Evolutionary conservation across 2,888 invertebrate genomes (phyloP).

Genomic region (Oscheius onirici): DNA sequence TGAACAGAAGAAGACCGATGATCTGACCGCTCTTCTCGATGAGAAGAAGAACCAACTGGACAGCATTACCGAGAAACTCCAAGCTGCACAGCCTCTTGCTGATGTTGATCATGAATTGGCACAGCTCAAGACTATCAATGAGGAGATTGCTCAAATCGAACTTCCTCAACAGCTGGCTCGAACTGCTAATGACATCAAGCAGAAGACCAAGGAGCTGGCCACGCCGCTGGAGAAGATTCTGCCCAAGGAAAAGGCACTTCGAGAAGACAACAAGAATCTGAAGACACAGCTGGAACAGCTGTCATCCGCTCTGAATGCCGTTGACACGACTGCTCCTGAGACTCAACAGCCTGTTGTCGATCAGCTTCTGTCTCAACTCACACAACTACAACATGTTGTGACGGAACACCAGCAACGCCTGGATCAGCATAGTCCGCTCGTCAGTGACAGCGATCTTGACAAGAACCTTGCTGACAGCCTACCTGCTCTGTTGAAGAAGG

Average conservation of each 20-base stretch:
- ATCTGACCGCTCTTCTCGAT: constrained; percentile 16
- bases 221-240: constrained; percentile 28
- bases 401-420: constrained; percentile 33
- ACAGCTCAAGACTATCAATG: constrained; percentile 35
- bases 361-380: constrained; percentile 36
- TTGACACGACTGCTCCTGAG: constrained; percentile 27
- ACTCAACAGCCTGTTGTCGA: constrained; percentile 39
- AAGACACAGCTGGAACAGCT: constrained; percentile 29
- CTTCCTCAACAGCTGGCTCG: constrained; percentile 40
- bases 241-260: constrained; percentile 22
- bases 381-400: constrained; percentile 32
- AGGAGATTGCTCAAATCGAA: constrained; percentile 30
- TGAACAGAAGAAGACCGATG: constrained; percentile 32
- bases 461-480: constrained; percentile 33
- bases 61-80: constrained; percentile 28
- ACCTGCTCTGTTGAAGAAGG: neutral
- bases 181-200: constrained; percentile 42
- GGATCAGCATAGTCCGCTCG: constrained; percentile 25
- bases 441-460: constrained; percentile 39
- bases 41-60: constrained; percentile 37
- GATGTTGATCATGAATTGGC: constrained; percentile 38
- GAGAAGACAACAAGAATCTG: constrained; percentile 33
- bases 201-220: constrained; percentile 41
- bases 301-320: neutral
- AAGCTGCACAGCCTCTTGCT: constrained; percentile 37